Base-by-base conservation (phyloP, 2,113 vertebrate genomes). In the Gallinago paraguaiae region DNA sequence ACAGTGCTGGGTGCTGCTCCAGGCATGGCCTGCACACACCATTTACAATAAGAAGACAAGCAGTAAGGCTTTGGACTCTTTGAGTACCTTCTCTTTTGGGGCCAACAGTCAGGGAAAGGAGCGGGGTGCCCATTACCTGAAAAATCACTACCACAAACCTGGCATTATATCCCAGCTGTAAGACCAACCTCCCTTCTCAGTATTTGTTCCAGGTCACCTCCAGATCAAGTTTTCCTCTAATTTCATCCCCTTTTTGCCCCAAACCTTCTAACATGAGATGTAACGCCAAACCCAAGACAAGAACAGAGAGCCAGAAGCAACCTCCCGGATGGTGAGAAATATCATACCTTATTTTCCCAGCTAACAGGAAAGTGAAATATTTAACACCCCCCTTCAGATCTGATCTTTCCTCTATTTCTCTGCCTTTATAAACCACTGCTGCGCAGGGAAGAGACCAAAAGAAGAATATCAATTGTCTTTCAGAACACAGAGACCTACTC, bases 391-490 rank as follows among this genome's bases (percentile, higher is more conserved):
- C 45, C 67, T 93, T 95, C 0, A 3, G 53, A 90, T 41, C 59
- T 83, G 54, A 79, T 78, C 46, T 90, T 91, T 71, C 65, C 53
- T 78, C 71, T 67, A 41, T 70, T 91, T 65, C 61, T 68, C 67
- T 94, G 69, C 61, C 72, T 80, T 90, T 74, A 71, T 54, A 92
- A 94, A 90, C 17, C 37, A 67, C 25, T 84, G 81, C 68, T 77
- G 61, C 17, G 3, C 57, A 51, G 46, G 33, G 48, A 96, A 96
- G 80, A 95, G 57, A 48, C 86, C 31, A 19, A 63, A 75, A 88
- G 72, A 91, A 86, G 31, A 92, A 95, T 71, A 93, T 89, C 79
- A 90, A 72, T 94, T 94, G 86, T 88, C 76, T 95, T 92, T 91
- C 86, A 91, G 78, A 85, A 70, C 3, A 1, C 68, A 82, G 72